phyloP scores from a whole-genome alignment of 1,140 invertebrate species.

The Eufriesea mexicana region DNA sequence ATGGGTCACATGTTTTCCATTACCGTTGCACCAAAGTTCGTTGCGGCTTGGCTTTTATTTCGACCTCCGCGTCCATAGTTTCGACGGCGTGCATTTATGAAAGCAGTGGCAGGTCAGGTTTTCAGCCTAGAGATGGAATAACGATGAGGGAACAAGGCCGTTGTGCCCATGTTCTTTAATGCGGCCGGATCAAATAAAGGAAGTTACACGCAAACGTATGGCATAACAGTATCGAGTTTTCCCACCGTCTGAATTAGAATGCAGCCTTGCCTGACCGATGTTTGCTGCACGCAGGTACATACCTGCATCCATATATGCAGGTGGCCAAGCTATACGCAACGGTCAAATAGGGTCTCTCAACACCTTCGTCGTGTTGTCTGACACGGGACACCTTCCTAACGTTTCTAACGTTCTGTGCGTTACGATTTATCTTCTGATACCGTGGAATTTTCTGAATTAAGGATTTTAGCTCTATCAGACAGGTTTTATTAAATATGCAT shows the following conservation, averaged over 20 bases:
- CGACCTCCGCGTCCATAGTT: not conserved
- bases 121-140: conserved; percentile 27
- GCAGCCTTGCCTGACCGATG: conserved; percentile 41
- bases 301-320: conserved; percentile 40
- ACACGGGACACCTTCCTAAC: too few species aligned
- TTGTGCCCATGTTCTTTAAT: conserved; percentile 27
- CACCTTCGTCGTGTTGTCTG: not conserved
- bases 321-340: conserved; percentile 50
- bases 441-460: too few species aligned
- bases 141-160: conserved; percentile 30
- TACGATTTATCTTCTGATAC: too few species aligned
- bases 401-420: too few species aligned
- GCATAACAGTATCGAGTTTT: conserved; percentile 64
- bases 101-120: conserved; percentile 10
- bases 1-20: too few species aligned
- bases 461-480: too few species aligned
- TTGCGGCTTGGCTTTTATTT: too few species aligned
- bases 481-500: too few species aligned
- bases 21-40: too few species aligned
- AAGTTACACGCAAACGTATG: conserved; percentile 61
- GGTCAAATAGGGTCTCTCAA: conserved; percentile 60
- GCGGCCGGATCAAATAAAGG: conserved; percentile 53
- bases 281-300: conserved; percentile 37
- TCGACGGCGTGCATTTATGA: conserved; percentile 3
- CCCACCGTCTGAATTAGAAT: conserved; percentile 60